Percentiles rank a stretch among this genome's conserved stretches.
These are phyloP conservation scores for Oncorhynchus nerka DNA, from an alignment of 2,113 vertebrate species.

Conservation along the genomic window DNA sequence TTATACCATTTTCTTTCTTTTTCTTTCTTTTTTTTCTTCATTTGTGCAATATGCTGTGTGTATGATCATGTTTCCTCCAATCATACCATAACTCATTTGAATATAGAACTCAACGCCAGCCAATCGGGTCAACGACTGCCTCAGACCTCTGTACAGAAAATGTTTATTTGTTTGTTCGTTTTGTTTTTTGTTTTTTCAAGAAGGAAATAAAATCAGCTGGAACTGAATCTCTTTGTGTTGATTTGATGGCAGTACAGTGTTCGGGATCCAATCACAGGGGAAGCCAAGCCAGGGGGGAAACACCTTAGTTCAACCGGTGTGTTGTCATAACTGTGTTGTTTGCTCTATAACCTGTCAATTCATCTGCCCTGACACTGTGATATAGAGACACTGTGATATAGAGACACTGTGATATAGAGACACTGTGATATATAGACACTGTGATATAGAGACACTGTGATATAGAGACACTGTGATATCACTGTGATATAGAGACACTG, in stretches of 20 bases:
- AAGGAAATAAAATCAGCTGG: conserved; percentile 99
- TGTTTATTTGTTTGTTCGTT: conserved; percentile 59
- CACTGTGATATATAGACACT: no score
- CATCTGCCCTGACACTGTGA: no score
- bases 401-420: no score
- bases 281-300: no score
- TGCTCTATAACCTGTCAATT: no score
- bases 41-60: conserved; percentile 99
- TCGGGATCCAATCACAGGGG: no score
- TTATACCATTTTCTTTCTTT: conserved; percentile 49
- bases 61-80: conserved; percentile 86
- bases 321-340: no score
- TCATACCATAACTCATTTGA: conserved; percentile 86
- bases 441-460: no score
- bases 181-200: conserved; percentile 74
- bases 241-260: not conserved
- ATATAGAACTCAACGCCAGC: conserved; percentile 88
- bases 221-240: conserved; percentile 85
- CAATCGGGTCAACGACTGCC: conserved; percentile 99
- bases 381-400: no score
- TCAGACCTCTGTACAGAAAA: conserved; percentile 98
- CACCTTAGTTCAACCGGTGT: no score
- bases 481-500: no score
- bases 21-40: conserved; percentile 77
- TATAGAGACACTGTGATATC: no score